Conservation (phyloP, 2,113 vertebrate genomes). For the Apodemus speciosus region DNA sequence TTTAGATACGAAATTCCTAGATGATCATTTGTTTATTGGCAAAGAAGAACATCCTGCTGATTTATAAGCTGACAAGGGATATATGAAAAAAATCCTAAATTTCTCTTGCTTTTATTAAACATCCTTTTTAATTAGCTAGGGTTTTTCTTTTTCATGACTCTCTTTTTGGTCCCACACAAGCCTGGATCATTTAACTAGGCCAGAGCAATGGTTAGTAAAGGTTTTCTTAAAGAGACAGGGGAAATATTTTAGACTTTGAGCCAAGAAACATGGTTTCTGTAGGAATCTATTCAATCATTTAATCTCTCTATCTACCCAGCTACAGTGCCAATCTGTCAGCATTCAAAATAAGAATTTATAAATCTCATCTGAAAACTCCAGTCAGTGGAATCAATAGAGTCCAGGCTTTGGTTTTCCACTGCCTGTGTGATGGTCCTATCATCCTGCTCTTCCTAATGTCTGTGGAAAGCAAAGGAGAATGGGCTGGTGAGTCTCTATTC, state of each 20-base stretch:
- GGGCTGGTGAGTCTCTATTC: not conserved
- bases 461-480: not conserved
- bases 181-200: conserved; percentile 3
- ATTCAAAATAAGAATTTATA: conserved; percentile 12
- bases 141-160: not conserved
- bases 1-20: conserved; percentile 38
- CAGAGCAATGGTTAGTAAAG: not conserved
- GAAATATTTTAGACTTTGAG: conserved; percentile 27
- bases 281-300: not conserved
- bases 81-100: not conserved
- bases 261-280: not conserved
- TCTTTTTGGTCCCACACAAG: conserved; percentile 33
- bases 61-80: not conserved
- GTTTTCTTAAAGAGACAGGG: not conserved
- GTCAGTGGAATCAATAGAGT: not conserved
- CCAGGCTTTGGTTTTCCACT: not conserved
- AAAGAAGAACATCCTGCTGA: conserved; percentile 18
- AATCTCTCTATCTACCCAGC: not conserved
- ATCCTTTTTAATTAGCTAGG: not conserved
- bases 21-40: not conserved
- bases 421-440: not conserved
- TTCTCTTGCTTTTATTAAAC: conserved; percentile 3
- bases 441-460: not conserved
- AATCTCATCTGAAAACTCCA: conserved; percentile 37
- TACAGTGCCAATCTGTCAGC: not conserved